Evolutionary conservation across 2,113 vertebrate species (phyloP).

Genomic region (Spermophilus dauricus): DNA sequence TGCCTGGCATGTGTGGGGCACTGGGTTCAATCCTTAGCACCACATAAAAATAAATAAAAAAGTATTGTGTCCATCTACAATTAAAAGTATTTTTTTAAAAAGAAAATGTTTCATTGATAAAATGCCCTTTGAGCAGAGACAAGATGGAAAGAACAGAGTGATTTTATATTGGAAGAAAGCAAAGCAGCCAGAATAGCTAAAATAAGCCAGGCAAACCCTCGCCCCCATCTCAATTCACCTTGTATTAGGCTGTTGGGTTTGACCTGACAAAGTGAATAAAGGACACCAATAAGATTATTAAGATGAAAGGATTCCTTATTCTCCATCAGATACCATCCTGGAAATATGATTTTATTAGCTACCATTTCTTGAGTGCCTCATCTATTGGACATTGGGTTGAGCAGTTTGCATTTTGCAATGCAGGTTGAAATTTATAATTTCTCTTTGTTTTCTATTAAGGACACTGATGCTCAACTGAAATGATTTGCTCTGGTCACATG

Average conservation of each 20-base stretch:
- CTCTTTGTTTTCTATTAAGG: not conserved
- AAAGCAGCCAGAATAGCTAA: not conserved
- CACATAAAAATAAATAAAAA: too few species aligned
- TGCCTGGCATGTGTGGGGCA: too few species aligned
- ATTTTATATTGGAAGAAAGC: not conserved
- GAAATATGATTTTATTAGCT: not conserved
- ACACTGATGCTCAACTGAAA: not conserved
- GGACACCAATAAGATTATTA: not conserved
- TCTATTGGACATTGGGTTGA: not conserved
- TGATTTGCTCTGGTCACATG: not conserved
- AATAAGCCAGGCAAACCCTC: not conserved
- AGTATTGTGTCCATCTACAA: too few species aligned
- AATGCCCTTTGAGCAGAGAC: not conserved
- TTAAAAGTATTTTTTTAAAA: not conserved
- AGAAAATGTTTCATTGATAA: not conserved
- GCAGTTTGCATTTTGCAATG: not conserved
- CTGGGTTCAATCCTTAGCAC: too few species aligned
- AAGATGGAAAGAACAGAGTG: not conserved
- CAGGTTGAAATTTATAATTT: not conserved
- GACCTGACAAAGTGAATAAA: not conserved
- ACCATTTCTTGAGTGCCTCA: not conserved
- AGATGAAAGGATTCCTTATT: not conserved
- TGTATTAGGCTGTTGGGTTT: not conserved
- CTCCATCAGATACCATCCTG: not conserved
- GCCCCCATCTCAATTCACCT: not conserved